Base-by-base conservation (phyloP, 2,888 invertebrate genomes). In the Aphelenchoides bicaudatus region DNA sequence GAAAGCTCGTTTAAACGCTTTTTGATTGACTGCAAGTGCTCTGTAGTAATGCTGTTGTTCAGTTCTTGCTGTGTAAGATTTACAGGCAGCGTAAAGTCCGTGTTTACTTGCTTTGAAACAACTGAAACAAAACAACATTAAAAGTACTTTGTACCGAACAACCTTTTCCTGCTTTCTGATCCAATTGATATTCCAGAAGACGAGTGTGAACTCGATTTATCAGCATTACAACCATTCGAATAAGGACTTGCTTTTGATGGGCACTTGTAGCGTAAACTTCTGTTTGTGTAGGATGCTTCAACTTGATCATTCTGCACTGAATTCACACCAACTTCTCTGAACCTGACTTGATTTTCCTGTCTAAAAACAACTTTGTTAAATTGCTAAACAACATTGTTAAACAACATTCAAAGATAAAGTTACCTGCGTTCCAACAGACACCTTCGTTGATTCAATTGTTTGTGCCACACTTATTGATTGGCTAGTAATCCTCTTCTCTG, bases 41-140 rank as follows among this genome's bases (percentile, higher is more conserved):
- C 49, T 10, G 1, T 38, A 2, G n/a, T 2, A 1, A 49, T 49
- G 19, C n/a, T 19, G 10, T 49, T 13, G 49, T 49, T 37, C 13
- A 49, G 8, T 2, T 39, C 37, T n/a, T 38, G 28, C 38, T 34
- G 28, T 10, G n/a, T 49, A 2, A 49, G 19, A 21, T 49, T 37
- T 37, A 38, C n/a, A 2, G 49, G 49, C 13, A 49, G 38, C 10
- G 23, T 13, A 21, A 49, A 21, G 39, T 49, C 49, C 13, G 49
- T 49, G 28, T 13, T 21, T 37, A 49, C 49, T 13, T n/a, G 19
- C 38, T 49, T 49, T 21, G 49, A 27, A 13, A 10, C 16, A 10
- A 38, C 49, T 49, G 37, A 49, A 49, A 37, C 16, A 49, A 49
- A 46, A 19, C n/a, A 19, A 21, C n/a, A 2, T 19, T 19, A 13